Conservation (phyloP, 2,113 vertebrate genomes). For the Melierax canorus region DNA sequence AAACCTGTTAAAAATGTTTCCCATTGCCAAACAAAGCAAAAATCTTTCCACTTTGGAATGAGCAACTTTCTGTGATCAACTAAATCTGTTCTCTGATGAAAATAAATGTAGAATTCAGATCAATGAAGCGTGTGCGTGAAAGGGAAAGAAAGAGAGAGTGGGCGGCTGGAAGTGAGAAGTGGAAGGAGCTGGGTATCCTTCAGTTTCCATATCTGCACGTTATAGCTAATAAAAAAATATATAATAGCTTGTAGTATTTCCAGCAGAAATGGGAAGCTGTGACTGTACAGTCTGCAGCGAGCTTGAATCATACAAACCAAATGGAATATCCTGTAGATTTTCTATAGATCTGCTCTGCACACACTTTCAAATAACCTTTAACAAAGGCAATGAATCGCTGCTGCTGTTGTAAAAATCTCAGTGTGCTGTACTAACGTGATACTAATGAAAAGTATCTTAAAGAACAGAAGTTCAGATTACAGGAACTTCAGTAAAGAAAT, state of each 20-base stretch:
- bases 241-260: constrained; percentile 20
- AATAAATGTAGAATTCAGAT: constrained; percentile 29
- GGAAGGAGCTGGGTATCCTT: constrained; percentile 13
- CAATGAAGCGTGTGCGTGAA: neutral
- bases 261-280: constrained; percentile 32
- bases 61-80: constrained; percentile 2
- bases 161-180: constrained; percentile 15
- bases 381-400: constrained; percentile 46
- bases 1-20: constrained; percentile 22
- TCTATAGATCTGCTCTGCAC: constrained; percentile 44
- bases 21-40: constrained; percentile 52
- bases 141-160: neutral
- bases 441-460: constrained; percentile 41
- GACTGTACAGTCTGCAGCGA: neutral
- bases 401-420: constrained; percentile 44
- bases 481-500: constrained; percentile 37
- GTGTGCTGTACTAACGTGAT: constrained; percentile 24
- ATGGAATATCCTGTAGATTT: constrained; percentile 45
- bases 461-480: constrained; percentile 41
- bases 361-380: constrained; percentile 65
- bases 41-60: constrained; percentile 14
- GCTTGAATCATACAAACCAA: constrained; percentile 3
- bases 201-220: constrained; percentile 46
- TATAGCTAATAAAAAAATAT: constrained; percentile 17
- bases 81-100: constrained; percentile 38